Evolutionary conservation across 2,888 invertebrate species (phyloP).

Genomic region (Ceraclea dissimilis): DNA sequence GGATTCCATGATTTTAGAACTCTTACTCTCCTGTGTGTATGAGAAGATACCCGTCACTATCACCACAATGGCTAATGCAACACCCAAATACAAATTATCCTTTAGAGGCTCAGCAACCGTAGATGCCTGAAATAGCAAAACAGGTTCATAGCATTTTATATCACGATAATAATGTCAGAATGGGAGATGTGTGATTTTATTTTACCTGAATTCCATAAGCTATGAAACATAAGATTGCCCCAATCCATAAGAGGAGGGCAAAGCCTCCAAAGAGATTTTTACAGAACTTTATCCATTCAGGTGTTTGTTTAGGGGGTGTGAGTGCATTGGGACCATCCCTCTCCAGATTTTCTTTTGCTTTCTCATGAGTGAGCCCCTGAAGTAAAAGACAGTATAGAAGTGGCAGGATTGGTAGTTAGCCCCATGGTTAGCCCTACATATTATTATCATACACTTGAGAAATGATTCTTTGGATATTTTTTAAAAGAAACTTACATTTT

Average conservation of each 20-base stretch:
- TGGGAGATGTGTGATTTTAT: no score
- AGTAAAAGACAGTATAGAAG: slow-evolving; percentile 27
- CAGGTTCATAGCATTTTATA: no score
- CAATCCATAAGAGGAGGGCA: slow-evolving; percentile 92
- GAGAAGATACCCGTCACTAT: slow-evolving; percentile 98
- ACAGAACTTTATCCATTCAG: slow-evolving; percentile 99
- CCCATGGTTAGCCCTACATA: no score
- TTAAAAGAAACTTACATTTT: slow-evolving; percentile 66
- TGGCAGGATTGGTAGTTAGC: neutral
- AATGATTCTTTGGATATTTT: neutral
- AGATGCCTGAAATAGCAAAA: slow-evolving; percentile 62
- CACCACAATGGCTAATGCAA: slow-evolving; percentile 91
- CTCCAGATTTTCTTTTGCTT: slow-evolving; percentile 92
- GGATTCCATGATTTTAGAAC: slow-evolving; percentile 98
- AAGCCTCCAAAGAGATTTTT: slow-evolving; percentile 98
- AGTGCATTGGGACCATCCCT: slow-evolving; percentile 94
- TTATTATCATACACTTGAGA: no score
- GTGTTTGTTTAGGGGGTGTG: slow-evolving; percentile 94
- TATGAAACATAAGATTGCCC: slow-evolving; percentile 94
- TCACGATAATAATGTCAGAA: no score
- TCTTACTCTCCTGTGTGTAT: slow-evolving; percentile 98
- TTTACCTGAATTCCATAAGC: slow-evolving; percentile 87
- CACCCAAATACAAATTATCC: slow-evolving; percentile 95
- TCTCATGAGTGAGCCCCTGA: slow-evolving; percentile 93
- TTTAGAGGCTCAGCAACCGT: slow-evolving; percentile 93